Conservation (phyloP, 37 sponge, comb jelly and placozoan genomes). For the Amphimedon queenslandica region DNA sequence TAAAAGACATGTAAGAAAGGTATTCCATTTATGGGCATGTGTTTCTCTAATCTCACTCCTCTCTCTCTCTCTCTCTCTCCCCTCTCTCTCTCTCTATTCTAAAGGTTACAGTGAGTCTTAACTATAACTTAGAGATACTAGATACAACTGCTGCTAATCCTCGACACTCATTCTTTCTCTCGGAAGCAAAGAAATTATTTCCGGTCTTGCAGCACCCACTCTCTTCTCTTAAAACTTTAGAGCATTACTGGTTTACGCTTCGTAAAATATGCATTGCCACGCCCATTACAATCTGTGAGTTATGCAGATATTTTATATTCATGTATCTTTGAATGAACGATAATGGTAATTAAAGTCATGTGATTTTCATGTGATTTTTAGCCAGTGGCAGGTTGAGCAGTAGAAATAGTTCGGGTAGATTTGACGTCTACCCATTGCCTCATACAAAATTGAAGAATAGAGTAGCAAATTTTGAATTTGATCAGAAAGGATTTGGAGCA, state of each 20-base stretch:
- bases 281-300: slow-evolving; percentile 34
- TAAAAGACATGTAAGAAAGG: no score
- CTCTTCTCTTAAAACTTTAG: slow-evolving; percentile 15
- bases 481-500: slow-evolving; percentile 63
- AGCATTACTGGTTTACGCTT: slow-evolving; percentile 58
- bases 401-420: no score
- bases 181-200: slow-evolving; percentile 37
- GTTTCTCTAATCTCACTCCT: no score
- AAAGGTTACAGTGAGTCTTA: background rate
- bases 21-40: no score
- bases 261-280: slow-evolving; percentile 46
- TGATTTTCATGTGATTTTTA: no score
- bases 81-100: slow-evolving; percentile 14
- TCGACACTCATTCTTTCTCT: slow-evolving; percentile 49
- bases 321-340: background rate
- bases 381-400: no score
- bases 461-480: slow-evolving; percentile 20
- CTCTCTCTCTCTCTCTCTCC: background rate
- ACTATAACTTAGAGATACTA: slow-evolving; percentile 9
- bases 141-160: slow-evolving; percentile 48
- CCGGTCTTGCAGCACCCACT: background rate
- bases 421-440: no score
- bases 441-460: no score
- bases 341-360: no score
- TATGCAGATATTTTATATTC: background rate